These are phyloP conservation scores for Tipula helvola DNA, from an alignment of 2,888 invertebrate genomes.

Conservation along the genomic window DNA sequence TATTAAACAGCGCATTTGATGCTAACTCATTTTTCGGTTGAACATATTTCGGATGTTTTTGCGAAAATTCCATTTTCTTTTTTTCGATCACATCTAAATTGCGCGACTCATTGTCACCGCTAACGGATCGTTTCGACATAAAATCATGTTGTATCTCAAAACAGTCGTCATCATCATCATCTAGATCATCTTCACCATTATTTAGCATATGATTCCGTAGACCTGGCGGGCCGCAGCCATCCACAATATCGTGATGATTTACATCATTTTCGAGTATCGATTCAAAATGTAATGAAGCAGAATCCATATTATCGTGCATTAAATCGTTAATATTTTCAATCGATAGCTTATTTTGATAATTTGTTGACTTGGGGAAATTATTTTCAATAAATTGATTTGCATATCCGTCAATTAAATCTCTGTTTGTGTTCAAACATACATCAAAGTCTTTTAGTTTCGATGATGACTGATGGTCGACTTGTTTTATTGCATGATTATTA, in stretches of 20 bases:
- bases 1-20: slow-evolving; percentile 33
- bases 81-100: slow-evolving; percentile 28
- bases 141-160: slow-evolving; percentile 32
- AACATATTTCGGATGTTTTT: slow-evolving; percentile 17
- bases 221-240: not conserved
- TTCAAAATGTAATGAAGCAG: slow-evolving; percentile 34
- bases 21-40: slow-evolving; percentile 27
- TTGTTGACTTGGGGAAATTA: not conserved
- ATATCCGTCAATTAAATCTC: not conserved
- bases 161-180: not conserved
- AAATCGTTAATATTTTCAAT: not conserved
- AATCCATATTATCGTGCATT: slow-evolving; percentile 23
- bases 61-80: slow-evolving; percentile 20
- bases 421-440: not conserved
- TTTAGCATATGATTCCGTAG: not conserved
- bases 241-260: slow-evolving; percentile 20
- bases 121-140: slow-evolving; percentile 28
- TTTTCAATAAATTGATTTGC: slow-evolving; percentile 6
- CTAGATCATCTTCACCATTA: not conserved
- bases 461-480: not conserved
- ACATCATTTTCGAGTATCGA: slow-evolving; percentile 32
- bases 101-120: slow-evolving; percentile 29
- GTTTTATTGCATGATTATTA: not conserved
- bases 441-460: slow-evolving; percentile 7
- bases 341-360: not conserved